Percentiles rank a stretch among this genome's conserved stretches.
These are phyloP conservation scores for Hemaris fuciformis DNA, from an alignment of 2,888 invertebrate species.

Conservation along the genomic window DNA sequence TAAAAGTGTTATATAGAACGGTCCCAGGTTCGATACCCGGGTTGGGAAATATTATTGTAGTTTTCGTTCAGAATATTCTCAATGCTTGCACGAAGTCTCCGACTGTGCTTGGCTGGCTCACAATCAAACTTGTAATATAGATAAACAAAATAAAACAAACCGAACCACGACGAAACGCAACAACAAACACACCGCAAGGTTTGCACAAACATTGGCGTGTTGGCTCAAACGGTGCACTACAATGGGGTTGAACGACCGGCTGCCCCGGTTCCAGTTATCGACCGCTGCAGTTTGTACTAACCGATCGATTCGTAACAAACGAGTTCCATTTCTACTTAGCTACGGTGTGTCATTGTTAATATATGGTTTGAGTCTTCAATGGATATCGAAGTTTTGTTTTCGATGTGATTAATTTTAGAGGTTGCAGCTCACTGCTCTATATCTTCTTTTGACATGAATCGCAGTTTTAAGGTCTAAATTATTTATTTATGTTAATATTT, in stretches of 20 bases:
- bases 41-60: too few relatives aligned
- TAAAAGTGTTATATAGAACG: background rate
- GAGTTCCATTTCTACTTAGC: conserved; percentile 4
- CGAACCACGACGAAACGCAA: background rate
- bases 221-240: background rate
- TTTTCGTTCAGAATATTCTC: too few relatives aligned
- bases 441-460: too few relatives aligned
- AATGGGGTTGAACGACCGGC: conserved; percentile 2
- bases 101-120: too few relatives aligned
- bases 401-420: background rate
- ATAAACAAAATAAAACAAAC: background rate
- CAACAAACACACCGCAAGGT: background rate
- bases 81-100: too few relatives aligned
- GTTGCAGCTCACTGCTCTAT: too few relatives aligned
- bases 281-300: conserved; percentile 2
- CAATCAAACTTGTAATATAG: background rate
- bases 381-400: background rate
- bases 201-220: conserved; percentile 5
- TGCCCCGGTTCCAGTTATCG: conserved; percentile 6
- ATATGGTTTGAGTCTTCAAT: background rate
- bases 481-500: too few relatives aligned
- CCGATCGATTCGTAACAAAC: background rate
- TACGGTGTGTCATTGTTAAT: background rate
- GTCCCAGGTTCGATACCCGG: background rate
- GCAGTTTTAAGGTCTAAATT: too few relatives aligned